phyloP scores from a whole-genome alignment of 1,140 invertebrate genomes.

The Drosophila leontia region DNA sequence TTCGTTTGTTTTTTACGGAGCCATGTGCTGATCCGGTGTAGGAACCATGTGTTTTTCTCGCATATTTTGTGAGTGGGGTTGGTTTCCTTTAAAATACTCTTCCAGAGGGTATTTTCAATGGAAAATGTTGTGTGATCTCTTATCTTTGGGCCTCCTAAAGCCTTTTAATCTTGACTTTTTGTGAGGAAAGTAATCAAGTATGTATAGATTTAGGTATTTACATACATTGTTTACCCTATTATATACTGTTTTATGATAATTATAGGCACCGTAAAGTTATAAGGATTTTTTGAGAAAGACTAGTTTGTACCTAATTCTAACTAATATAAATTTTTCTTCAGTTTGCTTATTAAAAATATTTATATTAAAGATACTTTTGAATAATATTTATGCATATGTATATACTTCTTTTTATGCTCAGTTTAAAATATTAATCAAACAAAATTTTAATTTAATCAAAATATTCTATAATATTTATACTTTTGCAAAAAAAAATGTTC shows the following conservation, averaged over 20 bases:
- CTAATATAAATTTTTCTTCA: neutral
- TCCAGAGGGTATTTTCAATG: neutral
- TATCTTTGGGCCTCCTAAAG: neutral
- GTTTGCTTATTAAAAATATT: neutral
- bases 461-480: too few relatives aligned
- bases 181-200: neutral
- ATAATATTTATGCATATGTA: neutral
- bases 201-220: neutral
- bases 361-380: neutral
- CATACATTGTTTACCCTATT: neutral
- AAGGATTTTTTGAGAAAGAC: neutral
- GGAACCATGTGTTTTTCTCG: slow-evolving; percentile 20
- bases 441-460: neutral
- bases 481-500: too few relatives aligned
- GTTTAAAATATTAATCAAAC: neutral
- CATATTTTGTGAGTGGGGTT: neutral
- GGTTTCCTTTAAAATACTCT: neutral
- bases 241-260: neutral
- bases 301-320: neutral
- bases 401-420: neutral
- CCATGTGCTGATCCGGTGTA: slow-evolving; percentile 4
- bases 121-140: neutral
- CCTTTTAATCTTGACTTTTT: neutral
- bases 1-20: neutral
- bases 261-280: neutral